phyloP scores from a whole-genome alignment of 2,113 vertebrate genomes.

The Promerops cafer region DNA sequence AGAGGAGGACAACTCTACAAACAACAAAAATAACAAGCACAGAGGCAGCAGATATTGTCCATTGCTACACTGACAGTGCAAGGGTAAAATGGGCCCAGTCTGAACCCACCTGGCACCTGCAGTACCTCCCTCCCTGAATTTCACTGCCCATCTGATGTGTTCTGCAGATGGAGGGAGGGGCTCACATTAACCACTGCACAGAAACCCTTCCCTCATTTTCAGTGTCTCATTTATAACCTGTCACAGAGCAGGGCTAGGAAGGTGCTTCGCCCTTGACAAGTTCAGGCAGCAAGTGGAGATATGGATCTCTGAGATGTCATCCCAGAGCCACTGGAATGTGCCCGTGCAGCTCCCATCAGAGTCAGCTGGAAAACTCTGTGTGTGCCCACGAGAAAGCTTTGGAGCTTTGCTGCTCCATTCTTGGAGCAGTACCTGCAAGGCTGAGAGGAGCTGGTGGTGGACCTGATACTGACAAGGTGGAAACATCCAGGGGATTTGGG shows the following conservation, averaged over 20 bases:
- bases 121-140: background rate
- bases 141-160: background rate
- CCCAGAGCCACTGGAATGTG: background rate
- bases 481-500: background rate
- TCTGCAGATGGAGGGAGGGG: background rate
- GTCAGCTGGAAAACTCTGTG: background rate
- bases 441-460: background rate
- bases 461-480: rapidly evolving
- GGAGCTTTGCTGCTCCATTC: background rate
- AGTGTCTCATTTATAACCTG: background rate
- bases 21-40: background rate
- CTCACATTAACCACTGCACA: background rate
- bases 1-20: background rate
- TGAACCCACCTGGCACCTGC: background rate
- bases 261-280: background rate
- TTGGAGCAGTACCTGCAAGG: background rate
- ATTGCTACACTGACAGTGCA: background rate
- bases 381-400: background rate
- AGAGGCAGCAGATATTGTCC: background rate
- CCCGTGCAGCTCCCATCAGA: background rate
- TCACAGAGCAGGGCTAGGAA: rapidly evolving
- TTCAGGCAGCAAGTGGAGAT: background rate
- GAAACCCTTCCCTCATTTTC: background rate
- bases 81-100: background rate
- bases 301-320: background rate